These are phyloP conservation scores for Rhynchopsitta pachyrhyncha DNA, from an alignment of 2,113 vertebrate species.

Conservation along the genomic window DNA sequence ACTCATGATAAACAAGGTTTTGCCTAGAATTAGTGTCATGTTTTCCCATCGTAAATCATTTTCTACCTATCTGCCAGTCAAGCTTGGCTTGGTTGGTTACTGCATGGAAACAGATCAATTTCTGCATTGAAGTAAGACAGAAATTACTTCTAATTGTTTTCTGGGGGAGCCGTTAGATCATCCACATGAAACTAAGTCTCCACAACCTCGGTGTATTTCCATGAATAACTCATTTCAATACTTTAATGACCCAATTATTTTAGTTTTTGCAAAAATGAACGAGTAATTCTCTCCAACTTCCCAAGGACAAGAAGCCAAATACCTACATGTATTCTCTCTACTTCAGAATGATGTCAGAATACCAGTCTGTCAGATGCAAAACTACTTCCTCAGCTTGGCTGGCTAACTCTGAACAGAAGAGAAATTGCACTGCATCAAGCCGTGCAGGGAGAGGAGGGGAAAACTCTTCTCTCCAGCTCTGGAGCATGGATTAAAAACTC, in stretches of 20 bases:
- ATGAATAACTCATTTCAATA: not conserved
- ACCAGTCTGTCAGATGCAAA: not conserved
- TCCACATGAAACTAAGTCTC: not conserved
- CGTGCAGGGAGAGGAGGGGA: not conserved
- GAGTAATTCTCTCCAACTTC: not conserved
- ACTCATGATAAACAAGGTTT: not conserved
- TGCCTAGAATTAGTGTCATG: slow-evolving; percentile 2
- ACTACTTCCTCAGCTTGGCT: not conserved
- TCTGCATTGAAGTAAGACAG: not conserved
- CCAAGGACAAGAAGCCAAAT: slow-evolving; percentile 21
- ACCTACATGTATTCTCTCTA: not conserved
- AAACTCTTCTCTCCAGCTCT: not conserved
- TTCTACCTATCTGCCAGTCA: slow-evolving; percentile 24
- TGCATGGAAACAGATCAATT: slow-evolving; percentile 38
- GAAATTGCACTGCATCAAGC: not conserved
- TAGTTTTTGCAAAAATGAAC: not conserved
- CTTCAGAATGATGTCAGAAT: not conserved
- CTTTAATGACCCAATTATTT: slow-evolving; percentile 57
- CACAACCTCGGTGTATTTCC: slow-evolving; percentile 1
- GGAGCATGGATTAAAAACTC: not conserved
- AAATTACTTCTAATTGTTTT: slow-evolving; percentile 63
- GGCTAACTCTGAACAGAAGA: not conserved
- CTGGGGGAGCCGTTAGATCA: slow-evolving; percentile 46
- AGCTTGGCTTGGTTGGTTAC: not conserved
- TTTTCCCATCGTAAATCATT: not conserved